These are phyloP conservation scores for Misgurnus mizolepis DNA, from an alignment of 2,113 vertebrate species.

Conservation along the genomic window DNA sequence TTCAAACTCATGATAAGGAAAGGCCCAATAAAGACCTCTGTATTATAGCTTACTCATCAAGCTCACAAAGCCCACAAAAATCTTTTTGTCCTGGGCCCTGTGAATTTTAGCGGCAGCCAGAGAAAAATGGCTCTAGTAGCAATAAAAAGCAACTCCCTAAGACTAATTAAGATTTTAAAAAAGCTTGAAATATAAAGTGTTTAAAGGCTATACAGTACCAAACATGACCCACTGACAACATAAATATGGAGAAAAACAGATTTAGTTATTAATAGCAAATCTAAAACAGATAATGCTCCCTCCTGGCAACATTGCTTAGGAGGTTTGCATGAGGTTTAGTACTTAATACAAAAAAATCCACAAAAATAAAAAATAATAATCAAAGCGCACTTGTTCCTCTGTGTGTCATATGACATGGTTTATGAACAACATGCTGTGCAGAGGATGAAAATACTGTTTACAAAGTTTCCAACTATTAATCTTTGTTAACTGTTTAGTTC, in stretches of 20 bases:
- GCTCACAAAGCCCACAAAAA: too few relatives aligned
- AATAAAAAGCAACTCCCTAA: too few relatives aligned
- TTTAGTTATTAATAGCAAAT: background rate
- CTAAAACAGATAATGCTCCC: background rate
- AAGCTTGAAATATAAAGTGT: conserved; percentile 18
- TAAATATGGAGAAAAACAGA: conserved; percentile 8
- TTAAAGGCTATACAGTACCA: conserved; percentile 1
- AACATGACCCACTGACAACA: conserved; percentile 10
- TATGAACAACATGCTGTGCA: conserved; percentile 43
- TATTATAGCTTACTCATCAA: too few relatives aligned
- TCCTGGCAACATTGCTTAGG: conserved; percentile 35
- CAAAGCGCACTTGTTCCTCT: conserved; percentile 51
- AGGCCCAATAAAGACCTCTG: too few relatives aligned
- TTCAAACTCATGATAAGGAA: too few relatives aligned
- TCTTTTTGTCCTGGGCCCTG: too few relatives aligned
- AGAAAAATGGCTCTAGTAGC: too few relatives aligned
- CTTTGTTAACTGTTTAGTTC: background rate
- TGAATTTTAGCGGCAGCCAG: too few relatives aligned
- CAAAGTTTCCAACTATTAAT: background rate
- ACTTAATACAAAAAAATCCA: conserved; percentile 40
- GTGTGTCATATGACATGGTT: conserved; percentile 51
- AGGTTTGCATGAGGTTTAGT: conserved; percentile 15
- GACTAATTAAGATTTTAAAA: background rate
- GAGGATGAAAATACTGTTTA: background rate
- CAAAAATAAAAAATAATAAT: conserved; percentile 55